Conservation (phyloP, 2,888 invertebrate genomes). For the Pseudolycoriella hygida region DNA sequence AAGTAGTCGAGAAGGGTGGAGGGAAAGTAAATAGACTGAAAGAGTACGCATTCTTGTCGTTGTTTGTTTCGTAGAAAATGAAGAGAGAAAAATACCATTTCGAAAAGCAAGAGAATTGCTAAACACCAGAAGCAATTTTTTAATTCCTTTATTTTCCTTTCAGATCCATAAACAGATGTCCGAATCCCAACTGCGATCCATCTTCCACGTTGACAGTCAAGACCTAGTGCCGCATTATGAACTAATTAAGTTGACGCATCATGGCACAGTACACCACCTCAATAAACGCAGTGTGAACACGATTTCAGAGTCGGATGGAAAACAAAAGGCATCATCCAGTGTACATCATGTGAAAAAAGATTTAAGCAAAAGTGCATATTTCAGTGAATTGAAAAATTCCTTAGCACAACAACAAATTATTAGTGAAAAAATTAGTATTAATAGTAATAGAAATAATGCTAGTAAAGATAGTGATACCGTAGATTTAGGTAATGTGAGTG, state of each 20-base stretch:
- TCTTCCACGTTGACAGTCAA: conserved; percentile 69
- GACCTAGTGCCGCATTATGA: conserved; percentile 71
- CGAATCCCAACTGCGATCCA: conserved; percentile 56
- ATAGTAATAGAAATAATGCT: conserved; percentile 11
- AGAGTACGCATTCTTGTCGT: too few relatives aligned
- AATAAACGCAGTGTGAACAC: conserved; percentile 14
- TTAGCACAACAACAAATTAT: neutral
- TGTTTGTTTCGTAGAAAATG: too few relatives aligned
- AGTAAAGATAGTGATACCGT: conserved; percentile 7
- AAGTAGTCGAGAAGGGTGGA: too few relatives aligned
- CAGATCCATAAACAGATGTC: conserved; percentile 87
- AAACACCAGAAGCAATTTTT: too few relatives aligned
- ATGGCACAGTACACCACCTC: conserved; percentile 25
- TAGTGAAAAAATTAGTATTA: conserved; percentile 10
- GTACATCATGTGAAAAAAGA: conserved; percentile 29
- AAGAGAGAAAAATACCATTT: too few relatives aligned
- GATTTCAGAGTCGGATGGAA: conserved; percentile 8
- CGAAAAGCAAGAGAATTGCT: too few relatives aligned
- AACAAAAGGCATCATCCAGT: conserved; percentile 9
- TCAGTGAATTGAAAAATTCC: conserved; percentile 17
- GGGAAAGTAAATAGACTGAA: too few relatives aligned
- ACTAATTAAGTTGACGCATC: conserved; percentile 57
- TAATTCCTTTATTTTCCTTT: too few relatives aligned
- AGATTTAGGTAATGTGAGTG: conserved; percentile 18
- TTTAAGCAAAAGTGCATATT: conserved; percentile 28